Percentiles rank a stretch among this genome's conserved stretches.
Evolutionary conservation across 1,140 invertebrate species (phyloP).

Genomic region (Drosophila orosa): DNA sequence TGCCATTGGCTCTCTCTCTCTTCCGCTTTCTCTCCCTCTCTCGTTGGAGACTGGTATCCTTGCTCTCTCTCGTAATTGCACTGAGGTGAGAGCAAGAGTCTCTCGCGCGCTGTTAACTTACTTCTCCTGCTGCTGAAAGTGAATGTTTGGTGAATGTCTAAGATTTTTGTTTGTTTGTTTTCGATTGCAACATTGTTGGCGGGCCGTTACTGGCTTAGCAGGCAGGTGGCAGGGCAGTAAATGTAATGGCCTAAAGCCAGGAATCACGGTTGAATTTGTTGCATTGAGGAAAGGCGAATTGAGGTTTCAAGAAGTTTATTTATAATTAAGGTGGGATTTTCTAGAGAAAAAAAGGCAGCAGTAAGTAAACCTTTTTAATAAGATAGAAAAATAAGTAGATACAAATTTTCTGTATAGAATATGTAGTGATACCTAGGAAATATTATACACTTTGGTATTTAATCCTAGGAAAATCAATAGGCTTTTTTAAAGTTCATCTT

Average conservation of each 20-base stretch:
- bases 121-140: conserved; percentile 70
- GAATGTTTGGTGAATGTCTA: conserved; percentile 65
- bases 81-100: conserved; percentile 6
- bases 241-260: conserved; percentile 15
- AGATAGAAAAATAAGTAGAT: background rate
- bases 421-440: too few relatives aligned
- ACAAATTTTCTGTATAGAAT: background rate
- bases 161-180: conserved; percentile 60
- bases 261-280: conserved; percentile 2
- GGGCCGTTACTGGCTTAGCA: conserved; percentile 11
- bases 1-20: background rate
- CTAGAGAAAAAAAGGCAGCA: background rate
- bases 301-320: background rate
- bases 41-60: conserved; percentile 4
- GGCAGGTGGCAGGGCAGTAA: conserved; percentile 5
- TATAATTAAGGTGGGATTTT: background rate
- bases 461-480: too few relatives aligned
- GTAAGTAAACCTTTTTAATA: background rate
- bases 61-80: conserved; percentile 38
- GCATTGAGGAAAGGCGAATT: background rate
- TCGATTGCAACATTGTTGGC: conserved; percentile 66
- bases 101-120: conserved; percentile 58
- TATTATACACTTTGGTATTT: too few relatives aligned
- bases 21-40: conserved; percentile 9
- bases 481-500: too few relatives aligned